Conservation (phyloP, 2,888 invertebrate genomes). For the Iselma pallidipennis region DNA sequence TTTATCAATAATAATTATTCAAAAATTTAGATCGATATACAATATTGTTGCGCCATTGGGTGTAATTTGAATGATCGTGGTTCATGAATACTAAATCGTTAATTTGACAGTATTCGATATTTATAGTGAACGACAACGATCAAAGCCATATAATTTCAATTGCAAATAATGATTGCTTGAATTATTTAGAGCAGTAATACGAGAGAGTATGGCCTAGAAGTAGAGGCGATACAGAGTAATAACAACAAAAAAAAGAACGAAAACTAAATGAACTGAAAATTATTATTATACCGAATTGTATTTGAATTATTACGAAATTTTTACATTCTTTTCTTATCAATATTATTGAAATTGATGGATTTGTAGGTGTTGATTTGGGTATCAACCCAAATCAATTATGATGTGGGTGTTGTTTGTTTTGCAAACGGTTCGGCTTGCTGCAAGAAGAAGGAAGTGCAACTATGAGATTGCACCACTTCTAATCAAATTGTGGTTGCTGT, state of each 20-base stretch:
- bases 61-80: background rate
- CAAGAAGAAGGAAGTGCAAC: background rate
- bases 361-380: background rate
- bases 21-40: no score
- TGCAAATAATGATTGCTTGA: background rate
- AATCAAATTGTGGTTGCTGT: background rate
- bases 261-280: background rate
- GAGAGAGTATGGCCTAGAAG: background rate
- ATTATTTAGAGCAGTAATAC: background rate
- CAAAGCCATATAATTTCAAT: background rate
- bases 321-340: no score
- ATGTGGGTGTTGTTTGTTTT: background rate
- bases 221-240: no score
- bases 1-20: no score
- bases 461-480: conserved; percentile 1
- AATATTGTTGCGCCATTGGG: no score
- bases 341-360: no score
- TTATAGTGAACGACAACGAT: background rate
- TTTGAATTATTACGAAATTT: background rate
- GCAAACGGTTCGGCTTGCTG: no score
- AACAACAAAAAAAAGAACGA: background rate
- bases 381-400: background rate
- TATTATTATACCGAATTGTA: background rate
- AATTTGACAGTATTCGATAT: background rate
- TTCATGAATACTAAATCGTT: background rate